These are phyloP conservation scores for Sialis lutaria DNA, from an alignment of 2,888 invertebrate species.

Conservation along the genomic window DNA sequence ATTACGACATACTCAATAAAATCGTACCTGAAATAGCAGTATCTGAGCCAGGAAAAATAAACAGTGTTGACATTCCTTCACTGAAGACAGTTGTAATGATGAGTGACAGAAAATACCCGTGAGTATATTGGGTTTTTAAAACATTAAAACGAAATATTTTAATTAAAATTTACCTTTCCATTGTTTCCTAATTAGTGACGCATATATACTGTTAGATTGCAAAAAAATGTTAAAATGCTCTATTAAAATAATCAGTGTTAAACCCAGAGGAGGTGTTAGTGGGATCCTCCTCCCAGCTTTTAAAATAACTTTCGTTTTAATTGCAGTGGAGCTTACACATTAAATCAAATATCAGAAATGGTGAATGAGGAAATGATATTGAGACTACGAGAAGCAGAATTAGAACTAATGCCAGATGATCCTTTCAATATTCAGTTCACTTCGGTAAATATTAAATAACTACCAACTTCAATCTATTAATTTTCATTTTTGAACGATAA, in stretches of 20 bases:
- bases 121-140: constrained; percentile 17
- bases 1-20: constrained; percentile 40
- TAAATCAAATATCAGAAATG: constrained; percentile 22
- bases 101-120: constrained; percentile 33
- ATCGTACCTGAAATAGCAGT: constrained; percentile 38
- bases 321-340: constrained; percentile 23
- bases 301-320: background rate
- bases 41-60: constrained; percentile 28
- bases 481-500: too few relatives aligned
- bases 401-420: constrained; percentile 44
- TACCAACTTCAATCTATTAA: too few relatives aligned
- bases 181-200: background rate
- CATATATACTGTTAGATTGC: background rate
- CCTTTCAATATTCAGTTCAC: constrained; percentile 68
- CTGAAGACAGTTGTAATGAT: constrained; percentile 37
- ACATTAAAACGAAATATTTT: constrained; percentile 28
- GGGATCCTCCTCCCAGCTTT: too few relatives aligned
- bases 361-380: constrained; percentile 17
- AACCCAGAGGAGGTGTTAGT: too few relatives aligned
- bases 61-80: constrained; percentile 28
- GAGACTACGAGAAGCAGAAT: constrained; percentile 14
- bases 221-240: too few relatives aligned
- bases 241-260: too few relatives aligned
- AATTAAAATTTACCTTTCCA: constrained; percentile 21
- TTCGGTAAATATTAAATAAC: constrained; percentile 33